Evolutionary conservation across 2,113 vertebrate genomes (phyloP), one percentile per base, ranked within the genome.

Genomic region (Chionodraco myersi): DNA sequence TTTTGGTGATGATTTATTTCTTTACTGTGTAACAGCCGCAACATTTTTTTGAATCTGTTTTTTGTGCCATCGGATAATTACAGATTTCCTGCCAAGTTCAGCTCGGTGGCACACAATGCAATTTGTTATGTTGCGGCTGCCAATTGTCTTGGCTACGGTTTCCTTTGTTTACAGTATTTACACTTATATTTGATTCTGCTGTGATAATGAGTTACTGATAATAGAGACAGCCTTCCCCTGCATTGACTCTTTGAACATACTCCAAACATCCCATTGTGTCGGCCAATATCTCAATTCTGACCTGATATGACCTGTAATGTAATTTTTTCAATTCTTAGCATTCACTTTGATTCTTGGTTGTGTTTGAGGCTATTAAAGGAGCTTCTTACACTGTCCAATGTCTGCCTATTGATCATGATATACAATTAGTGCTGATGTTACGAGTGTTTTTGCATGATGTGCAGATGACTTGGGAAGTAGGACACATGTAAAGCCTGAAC

Each of bases 151-250:
- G 91, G 86, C 87, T 36, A 54, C 5, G n/a, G 44, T 49, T 51
- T 8, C 82, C 63, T 87, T 89, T 91, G 88, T 89, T 86, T 88
- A 75, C 18, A 62, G 47, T 47, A 18, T 80, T 74, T 26, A 36
- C 21, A 44, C 74, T 77, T 52, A 76, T 72, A 47, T 82, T 49
- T 83, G 11, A 34, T 65, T 68, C 45, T 65, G 9, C 1, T 74
- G 79, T 74, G 26, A 18, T 49, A 54, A 78, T 75, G 72, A 77
- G 49, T 76, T 13, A 79, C 26, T 21, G 30, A 74, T 63, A 41
- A 47, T 12, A 2, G 72, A 84, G 54, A 30, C 53, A 52, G 36
- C 15, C 10, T 30, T 45, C 16, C 10, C 18, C 49, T 13, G 23
- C 68, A 15, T 45, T 59, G 34, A 6, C 3, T 48, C 34, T 5